Base-by-base conservation (phyloP, 2,888 invertebrate species). In the Polydrusus cervinus region DNA sequence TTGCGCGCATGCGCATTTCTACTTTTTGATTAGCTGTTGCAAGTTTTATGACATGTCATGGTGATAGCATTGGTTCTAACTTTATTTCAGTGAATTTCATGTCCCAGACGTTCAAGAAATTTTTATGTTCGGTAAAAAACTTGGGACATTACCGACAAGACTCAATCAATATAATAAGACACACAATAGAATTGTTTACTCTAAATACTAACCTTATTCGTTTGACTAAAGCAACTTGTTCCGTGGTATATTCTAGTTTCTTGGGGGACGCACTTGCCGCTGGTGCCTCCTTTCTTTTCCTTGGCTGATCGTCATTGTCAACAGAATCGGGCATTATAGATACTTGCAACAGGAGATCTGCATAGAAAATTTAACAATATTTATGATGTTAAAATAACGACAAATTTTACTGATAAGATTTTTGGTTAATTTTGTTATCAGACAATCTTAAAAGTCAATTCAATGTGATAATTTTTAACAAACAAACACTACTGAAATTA, bases 181-280 rank as follows among this genome's bases (percentile, higher is more conserved):
- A 1, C 43, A 43, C 13, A 1, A n/a, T n/a, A 43, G n/a, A 43
- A 43, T 43, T 11, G n/a, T n/a, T n/a, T 43, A 43, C 9, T 43
- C 34, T 9, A 43, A 13, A 6, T 16, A 16, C 3, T 16, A 90
- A 90, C 81, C 92, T 92, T 79, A 94, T 91, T 83, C 93, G 81
- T 75, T 85, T 84, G 11, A 87, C 87, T 55, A 94, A 92, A 72
- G 93, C 93, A 13, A 93, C 81, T 84, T 97, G 96, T 6, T 96
- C 96, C 40, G 88, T 85, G 0, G 93, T 92, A 84, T 93, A 96
- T 64, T 95, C 95, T 0, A 88, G 87, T 75, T 81, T 82, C 20
- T 84, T 83, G 47, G 85, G 80, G 10, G 76, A 71, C 1, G 76
- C 67, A 67, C 86, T 84, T 78, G 85, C 78, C 81, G 85, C 87